A percentile compares a stretch with the other conserved stretches of the same genome.
Conservation (phyloP, 1,140 invertebrate species). For the Hirudo medicinalis region DNA sequence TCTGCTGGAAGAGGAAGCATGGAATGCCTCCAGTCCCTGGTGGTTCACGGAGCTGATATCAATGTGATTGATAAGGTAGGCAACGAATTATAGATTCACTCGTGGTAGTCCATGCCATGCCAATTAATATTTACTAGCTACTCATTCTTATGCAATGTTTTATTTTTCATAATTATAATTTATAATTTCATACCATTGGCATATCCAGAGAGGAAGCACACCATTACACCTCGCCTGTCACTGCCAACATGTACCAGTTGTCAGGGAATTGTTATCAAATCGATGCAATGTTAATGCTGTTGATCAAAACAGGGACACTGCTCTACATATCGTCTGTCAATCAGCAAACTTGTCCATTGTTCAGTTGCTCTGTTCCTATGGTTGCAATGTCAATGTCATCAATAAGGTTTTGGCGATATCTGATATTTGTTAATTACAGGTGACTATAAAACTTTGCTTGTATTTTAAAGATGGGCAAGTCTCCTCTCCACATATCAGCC, state of each 20-base stretch:
- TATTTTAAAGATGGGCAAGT: constrained; percentile 2
- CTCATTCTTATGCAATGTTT: no score
- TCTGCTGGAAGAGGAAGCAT: constrained; percentile 47
- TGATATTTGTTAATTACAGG: background rate
- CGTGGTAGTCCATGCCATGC: no score
- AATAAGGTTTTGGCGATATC: constrained; percentile 44
- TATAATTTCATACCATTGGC: background rate
- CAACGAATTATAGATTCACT: background rate
- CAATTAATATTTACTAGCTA: no score
- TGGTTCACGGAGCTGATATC: constrained; percentile 84
- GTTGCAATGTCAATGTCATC: constrained; percentile 56
- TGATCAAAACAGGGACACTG: constrained; percentile 54
- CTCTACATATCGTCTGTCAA: constrained; percentile 59
- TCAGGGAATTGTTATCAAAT: constrained; percentile 75
- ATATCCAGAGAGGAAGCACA: constrained; percentile 42
- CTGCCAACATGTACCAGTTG: constrained; percentile 56
- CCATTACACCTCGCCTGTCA: constrained; percentile 52
- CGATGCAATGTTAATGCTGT: constrained; percentile 53
- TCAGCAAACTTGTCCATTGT: constrained; percentile 56
- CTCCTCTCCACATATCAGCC: constrained; percentile 58
- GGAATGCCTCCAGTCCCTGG: constrained; percentile 64
- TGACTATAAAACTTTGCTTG: background rate
- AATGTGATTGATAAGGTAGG: constrained; percentile 51
- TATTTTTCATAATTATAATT: background rate
- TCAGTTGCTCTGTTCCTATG: constrained; percentile 59